Base-by-base conservation (phyloP, 64 coral and sea anemone species). In the Stichodactyla mertensii region DNA sequence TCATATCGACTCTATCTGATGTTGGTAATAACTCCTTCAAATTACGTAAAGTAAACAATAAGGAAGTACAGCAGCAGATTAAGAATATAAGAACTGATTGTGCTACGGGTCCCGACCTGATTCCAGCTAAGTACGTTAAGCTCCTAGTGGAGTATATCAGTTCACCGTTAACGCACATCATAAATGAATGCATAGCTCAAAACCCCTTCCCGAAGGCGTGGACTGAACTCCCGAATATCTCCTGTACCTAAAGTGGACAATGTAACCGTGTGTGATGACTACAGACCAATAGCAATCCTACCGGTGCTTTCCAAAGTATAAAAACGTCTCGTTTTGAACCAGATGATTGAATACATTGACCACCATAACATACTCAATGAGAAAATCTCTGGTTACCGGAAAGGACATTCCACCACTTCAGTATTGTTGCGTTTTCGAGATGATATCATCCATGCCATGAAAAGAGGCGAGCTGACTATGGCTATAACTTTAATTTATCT, bases 301-400 rank as follows among this genome's bases (percentile, higher is more conserved):
- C 91, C 86, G 5, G 66, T 61, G 11, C 54, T 92, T 9, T 92
- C 91, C 11, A 88, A 92, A 22, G 79, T 92, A 16, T 88, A 62
- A 18, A 64, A 92, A 64, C 56, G 22, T 28, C 79, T 82, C 19
- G 79, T 4, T 13, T 52, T 62, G 12, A 19, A 10, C 1, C 89
- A 90, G 58, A 57, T 86, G 52, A 6, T 60, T 7, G 52, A 60
- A 6, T 77, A 85, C 62, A 57, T 74, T 10, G 27, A 90, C 1
- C 14, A 22, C 6, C 7, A 52, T 19, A 16, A 23, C 16, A 61
- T 90, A 45, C 19, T 77, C 5, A 55, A 58, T 0, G n/a, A 90
- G 9, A 87, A 15, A 9, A 74, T 87, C 51, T 87, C 86, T 74
- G 54, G 86, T 51, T 71, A 54, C 52, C 54, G 64, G 51, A 87